Evolutionary conservation across 2,113 vertebrate genomes (phyloP), one percentile per base, ranked within the genome.

Genomic region (Hylia prasina): DNA sequence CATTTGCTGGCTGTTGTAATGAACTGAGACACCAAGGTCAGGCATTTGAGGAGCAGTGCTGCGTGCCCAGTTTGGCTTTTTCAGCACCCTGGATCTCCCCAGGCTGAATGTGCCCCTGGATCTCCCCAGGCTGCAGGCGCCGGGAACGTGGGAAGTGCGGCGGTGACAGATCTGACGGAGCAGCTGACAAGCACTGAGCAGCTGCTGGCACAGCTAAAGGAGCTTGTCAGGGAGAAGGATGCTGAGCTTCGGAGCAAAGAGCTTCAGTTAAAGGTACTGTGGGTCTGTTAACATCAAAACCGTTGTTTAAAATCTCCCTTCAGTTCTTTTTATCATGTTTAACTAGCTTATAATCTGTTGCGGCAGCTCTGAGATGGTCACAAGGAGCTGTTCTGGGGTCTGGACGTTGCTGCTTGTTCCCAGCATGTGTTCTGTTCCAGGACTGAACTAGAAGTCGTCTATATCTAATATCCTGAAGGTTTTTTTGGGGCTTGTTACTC

Each of bases 171-270:
- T 88, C 90, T 98, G 88, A 90, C 96, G 0, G 99, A 99, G 65
- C 98, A 98, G 83, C 97, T 99, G 94, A 69, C 57, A 1, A 98
- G 98, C 50, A 99, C 98, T 0, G 97, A 99, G 89, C 98, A 98
- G 95, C 98, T 99, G 15, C 98, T 99, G 68, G 21, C 96, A 20
- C 99, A 99, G 95, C 98, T 99, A 11, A 99, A 99, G 92, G 98
- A 98, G 90, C 93, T 99, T 77, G 98, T 99, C 96, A 96, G 98
- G 56, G 98, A 99, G 87, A 99, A 99, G 84, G 99, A 99, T 82
- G 97, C 97, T 33, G 95, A 97, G 27, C 98, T 99, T 31, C 85
- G 50, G 23, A 84, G 91, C 77, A 99, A 98, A 97, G 98, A 99
- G 23, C 98, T 98, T 15, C 98, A 98, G 79, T 95, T 99, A 7